Evolutionary conservation across 2,888 invertebrate genomes (phyloP), one percentile per base, ranked within the genome.

Genomic region (Athripsodes cinereus): DNA sequence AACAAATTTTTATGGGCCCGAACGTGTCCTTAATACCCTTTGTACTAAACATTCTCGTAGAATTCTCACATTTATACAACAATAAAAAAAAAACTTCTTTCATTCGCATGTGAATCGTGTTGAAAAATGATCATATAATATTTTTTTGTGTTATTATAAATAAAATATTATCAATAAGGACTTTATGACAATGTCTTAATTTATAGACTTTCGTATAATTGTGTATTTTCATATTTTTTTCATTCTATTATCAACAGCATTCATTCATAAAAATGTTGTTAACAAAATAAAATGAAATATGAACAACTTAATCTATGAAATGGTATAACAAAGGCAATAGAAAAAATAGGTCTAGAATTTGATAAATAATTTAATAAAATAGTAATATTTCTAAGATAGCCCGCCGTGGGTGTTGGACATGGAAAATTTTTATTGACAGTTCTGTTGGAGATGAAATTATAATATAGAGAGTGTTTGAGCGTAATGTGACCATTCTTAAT

Each of bases 1-100:
- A 62, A 62, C 62, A 62, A 62, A 62, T 62, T 62, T 60, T 62
- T 55, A 62, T 57, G 60, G 59, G 59, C 59, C 50, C 21, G 44
- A 46, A 34, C 52, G 51, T 58, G 58, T 58, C 58, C 18, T 20
- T 44, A 13, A 40, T 40, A 13, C 13, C 16, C 16, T 16, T n/a
- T 16, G 8, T 8, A 8, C 40, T 8, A 8, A n/a, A n/a, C 13
- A 40, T 40, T 40, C 13, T 21, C 48, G 40, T n/a, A 16, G 13
- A 40, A 40, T 40, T 40, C 40, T 40, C 40, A 40, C 40, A 40
- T 40, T 40, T 13, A 8, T 13, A 40, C 2, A 40, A 40, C 3
- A 40, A 40, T 40, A 13, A 40, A 40, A 40, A 40, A 56, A 50
- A 44, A 16, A 31, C 18, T 40, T 47, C 60, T 51, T 60, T 60